phyloP scores from a whole-genome alignment of 2,113 vertebrate genomes.

The Brachirus orientalis region DNA sequence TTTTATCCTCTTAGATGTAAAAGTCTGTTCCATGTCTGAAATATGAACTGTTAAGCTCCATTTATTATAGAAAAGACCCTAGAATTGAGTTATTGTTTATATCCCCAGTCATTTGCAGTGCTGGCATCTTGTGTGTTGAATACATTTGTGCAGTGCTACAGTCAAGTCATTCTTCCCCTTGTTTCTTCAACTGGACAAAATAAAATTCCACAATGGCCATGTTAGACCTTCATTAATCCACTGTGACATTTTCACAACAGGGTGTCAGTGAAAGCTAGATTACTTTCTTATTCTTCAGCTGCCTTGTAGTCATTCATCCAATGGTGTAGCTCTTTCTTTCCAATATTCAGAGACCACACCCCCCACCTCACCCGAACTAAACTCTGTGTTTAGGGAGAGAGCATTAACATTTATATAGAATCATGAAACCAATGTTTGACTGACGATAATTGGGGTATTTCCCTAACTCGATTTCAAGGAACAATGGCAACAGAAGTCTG shows the following conservation, averaged over 20 bases:
- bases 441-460: conserved; percentile 74
- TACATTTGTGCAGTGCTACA: background rate
- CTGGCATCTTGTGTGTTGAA: too few relatives aligned
- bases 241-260: conserved; percentile 72
- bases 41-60: too few relatives aligned
- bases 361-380: conserved; percentile 31
- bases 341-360: conserved; percentile 33
- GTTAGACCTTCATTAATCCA: conserved; percentile 61
- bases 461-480: conserved; percentile 62
- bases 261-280: conserved; percentile 66
- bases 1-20: too few relatives aligned
- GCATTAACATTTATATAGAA: conserved; percentile 82
- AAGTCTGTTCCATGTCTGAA: too few relatives aligned
- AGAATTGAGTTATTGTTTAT: too few relatives aligned
- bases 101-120: too few relatives aligned
- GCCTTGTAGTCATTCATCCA: conserved; percentile 47
- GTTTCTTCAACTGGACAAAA: conserved; percentile 27
- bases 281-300: conserved; percentile 49
- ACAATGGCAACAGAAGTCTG: conserved; percentile 56
- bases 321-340: conserved; percentile 29
- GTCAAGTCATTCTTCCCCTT: conserved; percentile 11
- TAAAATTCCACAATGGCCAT: conserved; percentile 35
- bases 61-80: too few relatives aligned
- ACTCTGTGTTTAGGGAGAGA: conserved; percentile 35
- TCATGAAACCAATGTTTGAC: conserved; percentile 65